Conservation (phyloP, 2,113 vertebrate genomes). For the Muntiacus reevesi region DNA sequence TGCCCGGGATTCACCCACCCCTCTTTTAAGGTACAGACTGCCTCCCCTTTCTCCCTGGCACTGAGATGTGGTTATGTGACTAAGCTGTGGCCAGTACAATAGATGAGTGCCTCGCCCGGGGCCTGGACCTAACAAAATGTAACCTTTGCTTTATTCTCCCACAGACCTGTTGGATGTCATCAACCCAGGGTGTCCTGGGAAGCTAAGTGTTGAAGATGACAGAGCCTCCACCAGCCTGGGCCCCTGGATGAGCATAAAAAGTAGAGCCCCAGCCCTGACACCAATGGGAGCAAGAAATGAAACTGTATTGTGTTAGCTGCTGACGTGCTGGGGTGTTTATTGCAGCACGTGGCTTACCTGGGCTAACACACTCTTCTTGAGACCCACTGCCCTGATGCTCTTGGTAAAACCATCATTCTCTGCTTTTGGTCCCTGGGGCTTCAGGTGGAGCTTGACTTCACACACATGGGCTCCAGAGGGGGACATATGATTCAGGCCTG, state of each 20-base stretch:
- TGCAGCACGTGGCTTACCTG: background rate
- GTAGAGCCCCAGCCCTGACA: background rate
- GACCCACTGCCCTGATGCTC: background rate
- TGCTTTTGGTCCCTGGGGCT: background rate
- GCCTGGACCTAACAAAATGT: background rate
- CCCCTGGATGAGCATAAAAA: background rate
- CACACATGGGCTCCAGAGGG: background rate
- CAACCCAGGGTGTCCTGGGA: background rate
- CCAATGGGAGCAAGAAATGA: background rate
- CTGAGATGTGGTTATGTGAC: background rate
- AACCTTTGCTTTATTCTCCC: background rate
- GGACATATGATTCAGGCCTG: background rate
- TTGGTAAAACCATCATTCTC: background rate
- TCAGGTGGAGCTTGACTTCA: background rate
- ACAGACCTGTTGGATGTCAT: background rate
- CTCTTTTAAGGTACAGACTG: background rate
- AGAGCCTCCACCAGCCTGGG: background rate
- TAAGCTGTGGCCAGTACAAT: background rate
- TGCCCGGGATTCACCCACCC: background rate
- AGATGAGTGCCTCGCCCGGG: background rate
- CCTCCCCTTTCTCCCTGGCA: background rate
- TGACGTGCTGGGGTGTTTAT: background rate
- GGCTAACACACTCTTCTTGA: background rate
- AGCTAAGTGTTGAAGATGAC: background rate
- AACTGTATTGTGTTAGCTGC: background rate